Conservation (phyloP, 2,797 vertebrate species). For the Sarcophilus harrisii region DNA sequence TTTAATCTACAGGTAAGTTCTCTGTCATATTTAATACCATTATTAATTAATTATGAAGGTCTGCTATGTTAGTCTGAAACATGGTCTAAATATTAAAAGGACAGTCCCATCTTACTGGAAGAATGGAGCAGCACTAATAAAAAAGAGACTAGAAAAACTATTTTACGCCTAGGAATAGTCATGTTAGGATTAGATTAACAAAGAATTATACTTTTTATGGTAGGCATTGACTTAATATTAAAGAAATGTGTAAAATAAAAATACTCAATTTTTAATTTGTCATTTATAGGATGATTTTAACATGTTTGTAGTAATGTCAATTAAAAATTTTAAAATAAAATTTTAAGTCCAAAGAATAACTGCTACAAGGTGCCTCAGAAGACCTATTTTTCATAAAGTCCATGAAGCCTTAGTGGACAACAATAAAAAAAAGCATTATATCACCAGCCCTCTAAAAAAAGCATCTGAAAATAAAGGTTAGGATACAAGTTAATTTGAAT, state of each 20-base stretch:
- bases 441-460: slow-evolving; percentile 71
- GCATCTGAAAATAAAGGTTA: slow-evolving; percentile 74
- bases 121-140: slow-evolving; percentile 58
- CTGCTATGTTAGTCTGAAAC: slow-evolving; percentile 49
- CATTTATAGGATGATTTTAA: slow-evolving; percentile 77
- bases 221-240: slow-evolving; percentile 72
- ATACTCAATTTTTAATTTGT: slow-evolving; percentile 74
- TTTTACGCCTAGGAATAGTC: slow-evolving; percentile 68
- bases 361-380: slow-evolving; percentile 75
- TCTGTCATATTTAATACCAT: slow-evolving; percentile 56
- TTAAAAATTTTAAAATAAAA: slow-evolving; percentile 80
- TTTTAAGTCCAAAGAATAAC: slow-evolving; percentile 74
- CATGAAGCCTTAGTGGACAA: slow-evolving; percentile 76
- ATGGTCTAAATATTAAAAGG: slow-evolving; percentile 35
- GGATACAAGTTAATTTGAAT: slow-evolving; percentile 71
- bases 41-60: slow-evolving; percentile 61
- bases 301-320: slow-evolving; percentile 75
- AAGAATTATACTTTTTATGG: slow-evolving; percentile 71
- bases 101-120: slow-evolving; percentile 54
- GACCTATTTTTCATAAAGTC: slow-evolving; percentile 76
- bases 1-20: slow-evolving; percentile 2
- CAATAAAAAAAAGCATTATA: slow-evolving; percentile 65
- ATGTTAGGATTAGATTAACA: slow-evolving; percentile 74
- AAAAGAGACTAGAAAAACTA: slow-evolving; percentile 45
- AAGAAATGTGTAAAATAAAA: slow-evolving; percentile 82